Conservation (phyloP, 2,888 invertebrate genomes). For the Macaria liturata region DNA sequence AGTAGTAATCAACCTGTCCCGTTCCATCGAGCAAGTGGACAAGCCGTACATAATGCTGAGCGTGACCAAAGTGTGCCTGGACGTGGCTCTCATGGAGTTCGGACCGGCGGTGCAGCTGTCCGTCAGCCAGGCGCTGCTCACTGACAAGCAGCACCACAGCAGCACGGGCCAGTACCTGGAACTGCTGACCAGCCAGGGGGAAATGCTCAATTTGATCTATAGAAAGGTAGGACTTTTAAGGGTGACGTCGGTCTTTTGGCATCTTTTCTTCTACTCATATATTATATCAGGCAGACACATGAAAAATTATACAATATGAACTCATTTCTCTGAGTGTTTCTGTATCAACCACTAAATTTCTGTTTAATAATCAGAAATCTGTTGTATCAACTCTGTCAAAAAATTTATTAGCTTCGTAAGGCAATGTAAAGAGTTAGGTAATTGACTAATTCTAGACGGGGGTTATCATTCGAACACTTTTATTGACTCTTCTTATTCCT, state of each 20-base stretch:
- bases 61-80: slow-evolving; percentile 87
- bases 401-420: too few relatives aligned
- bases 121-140: slow-evolving; percentile 67
- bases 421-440: too few relatives aligned
- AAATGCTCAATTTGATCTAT: slow-evolving; percentile 88
- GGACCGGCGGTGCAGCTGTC: slow-evolving; percentile 90
- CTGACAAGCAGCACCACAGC: slow-evolving; percentile 90
- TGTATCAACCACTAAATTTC: too few relatives aligned
- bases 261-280: too few relatives aligned
- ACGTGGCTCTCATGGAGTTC: slow-evolving; percentile 90
- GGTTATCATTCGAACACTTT: too few relatives aligned
- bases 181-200: slow-evolving; percentile 86
- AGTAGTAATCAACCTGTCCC: slow-evolving; percentile 85
- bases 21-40: slow-evolving; percentile 85
- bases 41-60: slow-evolving; percentile 89
- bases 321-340: too few relatives aligned
- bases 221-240: slow-evolving; percentile 84
- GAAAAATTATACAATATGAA: too few relatives aligned
- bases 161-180: slow-evolving; percentile 90
- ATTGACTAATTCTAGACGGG: too few relatives aligned
- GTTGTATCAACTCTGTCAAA: too few relatives aligned
- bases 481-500: too few relatives aligned
- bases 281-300: too few relatives aligned
- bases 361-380: too few relatives aligned
- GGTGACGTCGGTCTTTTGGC: neutral